Evolutionary conservation across 2,797 vertebrate species (phyloP).

Genomic region (Neomorphus geoffroyi): DNA sequence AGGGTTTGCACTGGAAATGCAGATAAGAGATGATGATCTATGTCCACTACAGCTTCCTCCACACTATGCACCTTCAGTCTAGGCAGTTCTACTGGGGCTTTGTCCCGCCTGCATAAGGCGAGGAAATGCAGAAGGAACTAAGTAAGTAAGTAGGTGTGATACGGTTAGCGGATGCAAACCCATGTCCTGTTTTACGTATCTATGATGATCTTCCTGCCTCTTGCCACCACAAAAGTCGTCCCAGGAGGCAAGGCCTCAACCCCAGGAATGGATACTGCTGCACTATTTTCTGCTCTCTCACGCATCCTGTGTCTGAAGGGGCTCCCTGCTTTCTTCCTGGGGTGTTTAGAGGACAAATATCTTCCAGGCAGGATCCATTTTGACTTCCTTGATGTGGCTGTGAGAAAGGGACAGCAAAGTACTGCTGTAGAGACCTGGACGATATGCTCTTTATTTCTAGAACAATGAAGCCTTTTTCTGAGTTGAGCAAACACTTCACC

Average conservation of each 20-base stretch:
- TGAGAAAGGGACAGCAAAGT: slow-evolving; percentile 1
- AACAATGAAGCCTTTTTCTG: slow-evolving; percentile 47
- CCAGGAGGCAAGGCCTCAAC: neutral
- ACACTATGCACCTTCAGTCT: neutral
- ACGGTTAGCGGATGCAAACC: neutral
- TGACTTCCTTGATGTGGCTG: neutral
- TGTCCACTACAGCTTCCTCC: neutral
- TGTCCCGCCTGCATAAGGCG: neutral
- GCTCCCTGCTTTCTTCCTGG: neutral
- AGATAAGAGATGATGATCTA: neutral
- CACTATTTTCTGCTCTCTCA: neutral
- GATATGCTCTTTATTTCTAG: slow-evolving; percentile 15
- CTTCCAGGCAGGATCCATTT: neutral
- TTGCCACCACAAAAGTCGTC: neutral
- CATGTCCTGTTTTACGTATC: neutral
- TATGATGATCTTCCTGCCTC: neutral
- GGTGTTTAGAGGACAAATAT: neutral
- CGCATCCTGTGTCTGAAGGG: neutral
- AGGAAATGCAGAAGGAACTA: neutral
- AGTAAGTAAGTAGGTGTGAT: neutral
- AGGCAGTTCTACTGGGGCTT: neutral
- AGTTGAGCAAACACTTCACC: slow-evolving; percentile 28
- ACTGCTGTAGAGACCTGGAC: neutral
- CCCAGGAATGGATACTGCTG: neutral
- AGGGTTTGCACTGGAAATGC: neutral